Conservation (phyloP, 2,888 invertebrate genomes). For the Lithophane socia region DNA sequence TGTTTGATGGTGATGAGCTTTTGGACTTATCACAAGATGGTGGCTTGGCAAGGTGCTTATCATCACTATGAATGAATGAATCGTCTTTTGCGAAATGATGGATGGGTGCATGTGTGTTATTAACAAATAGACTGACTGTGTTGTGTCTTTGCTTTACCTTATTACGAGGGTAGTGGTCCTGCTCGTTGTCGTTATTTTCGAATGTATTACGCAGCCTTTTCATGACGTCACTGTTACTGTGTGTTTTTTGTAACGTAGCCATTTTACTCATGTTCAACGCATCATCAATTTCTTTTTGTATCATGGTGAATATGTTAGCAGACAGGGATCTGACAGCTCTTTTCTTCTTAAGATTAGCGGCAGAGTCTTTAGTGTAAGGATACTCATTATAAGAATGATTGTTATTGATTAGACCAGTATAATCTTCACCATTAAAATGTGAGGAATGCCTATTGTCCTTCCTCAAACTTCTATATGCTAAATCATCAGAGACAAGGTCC, state of each 20-base stretch:
- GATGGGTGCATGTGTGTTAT: constrained; percentile 85
- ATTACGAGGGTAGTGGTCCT: constrained; percentile 85
- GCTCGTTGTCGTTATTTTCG: constrained; percentile 85
- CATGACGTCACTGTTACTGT: constrained; percentile 91
- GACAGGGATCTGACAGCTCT: constrained; percentile 95
- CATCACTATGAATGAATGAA: constrained; percentile 88
- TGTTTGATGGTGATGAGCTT: constrained; percentile 90
- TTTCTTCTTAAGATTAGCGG: constrained; percentile 92
- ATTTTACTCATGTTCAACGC: constrained; percentile 89
- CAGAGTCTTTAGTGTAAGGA: constrained; percentile 80
- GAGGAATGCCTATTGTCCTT: constrained; percentile 93
- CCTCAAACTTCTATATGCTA: constrained; percentile 95
- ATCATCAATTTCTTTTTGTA: constrained; percentile 92
- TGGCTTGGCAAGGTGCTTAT: constrained; percentile 87
- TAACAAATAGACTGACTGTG: constrained; percentile 88
- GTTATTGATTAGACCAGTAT: constrained; percentile 87
- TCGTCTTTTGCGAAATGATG: constrained; percentile 89
- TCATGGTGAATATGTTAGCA: constrained; percentile 95
- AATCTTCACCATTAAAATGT: constrained; percentile 86
- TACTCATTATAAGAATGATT: constrained; percentile 83
- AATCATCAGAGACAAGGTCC: constrained; percentile 96
- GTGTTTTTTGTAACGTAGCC: constrained; percentile 90
- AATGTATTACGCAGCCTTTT: constrained; percentile 86
- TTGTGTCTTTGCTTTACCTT: constrained; percentile 90
- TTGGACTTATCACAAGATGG: constrained; percentile 89